These are phyloP conservation scores for Aphaenogaster rudis DNA, from an alignment of 1,140 invertebrate genomes.

Conservation along the genomic window DNA sequence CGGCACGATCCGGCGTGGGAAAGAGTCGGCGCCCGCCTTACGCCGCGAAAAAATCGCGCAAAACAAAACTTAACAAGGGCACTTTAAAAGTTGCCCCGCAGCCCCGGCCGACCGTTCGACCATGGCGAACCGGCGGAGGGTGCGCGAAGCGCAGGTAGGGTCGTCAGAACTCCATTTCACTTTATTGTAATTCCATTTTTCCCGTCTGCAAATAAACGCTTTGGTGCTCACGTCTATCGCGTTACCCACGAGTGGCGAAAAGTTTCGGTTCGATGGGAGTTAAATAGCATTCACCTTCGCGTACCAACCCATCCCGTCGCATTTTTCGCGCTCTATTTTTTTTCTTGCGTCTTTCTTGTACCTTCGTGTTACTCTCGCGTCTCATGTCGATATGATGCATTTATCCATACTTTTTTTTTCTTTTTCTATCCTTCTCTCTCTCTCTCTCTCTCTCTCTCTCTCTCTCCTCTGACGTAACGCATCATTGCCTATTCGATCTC, in stretches of 20 bases:
- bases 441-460: neutral
- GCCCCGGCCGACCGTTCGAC: neutral
- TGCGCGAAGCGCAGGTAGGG: conserved; percentile 47
- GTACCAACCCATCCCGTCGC: conserved; percentile 4
- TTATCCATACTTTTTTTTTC: neutral
- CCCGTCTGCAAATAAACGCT: conserved; percentile 80
- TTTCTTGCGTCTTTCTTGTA: neutral
- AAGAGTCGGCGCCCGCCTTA: conserved; percentile 18
- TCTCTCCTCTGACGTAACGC: conserved; percentile 16
- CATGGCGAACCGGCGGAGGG: conserved; percentile 20
- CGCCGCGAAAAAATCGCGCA: conserved; percentile 34
- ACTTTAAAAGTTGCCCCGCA: conserved; percentile 68
- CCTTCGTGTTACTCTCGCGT: neutral
- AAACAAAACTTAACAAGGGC: conserved; percentile 67
- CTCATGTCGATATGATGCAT: neutral
- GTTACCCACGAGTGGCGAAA: conserved; percentile 70
- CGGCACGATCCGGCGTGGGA: conserved; percentile 1
- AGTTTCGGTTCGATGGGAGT: conserved; percentile 76
- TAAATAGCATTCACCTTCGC: conserved; percentile 73
- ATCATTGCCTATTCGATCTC: conserved; percentile 46
- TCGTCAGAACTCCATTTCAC: conserved; percentile 78
- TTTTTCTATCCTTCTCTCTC: neutral
- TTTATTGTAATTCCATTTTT: conserved; percentile 82
- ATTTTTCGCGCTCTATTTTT: conserved; percentile 47
- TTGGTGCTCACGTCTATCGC: conserved; percentile 77